phyloP scores from a whole-genome alignment of 2,888 invertebrate genomes.

The Neoscelio sp. region DNA sequence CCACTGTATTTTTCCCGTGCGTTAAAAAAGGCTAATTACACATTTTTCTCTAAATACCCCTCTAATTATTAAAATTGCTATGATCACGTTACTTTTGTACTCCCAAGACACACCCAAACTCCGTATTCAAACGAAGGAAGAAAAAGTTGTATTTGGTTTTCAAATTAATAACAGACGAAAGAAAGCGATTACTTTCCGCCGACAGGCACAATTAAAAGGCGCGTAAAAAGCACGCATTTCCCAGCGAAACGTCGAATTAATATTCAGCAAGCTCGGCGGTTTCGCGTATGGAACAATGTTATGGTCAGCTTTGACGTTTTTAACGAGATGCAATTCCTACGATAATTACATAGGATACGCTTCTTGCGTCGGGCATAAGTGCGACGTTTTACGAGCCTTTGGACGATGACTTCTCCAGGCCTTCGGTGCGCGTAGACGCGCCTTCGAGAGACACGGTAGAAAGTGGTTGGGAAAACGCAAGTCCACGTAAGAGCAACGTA shows the following conservation, averaged over 20 bases:
- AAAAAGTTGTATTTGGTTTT: conserved; percentile 21
- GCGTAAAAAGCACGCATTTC: not conserved
- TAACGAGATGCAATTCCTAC: conserved; percentile 48
- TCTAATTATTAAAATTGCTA: conserved; percentile 14
- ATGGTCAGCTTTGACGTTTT: conserved; percentile 30
- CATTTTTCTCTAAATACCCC: not conserved
- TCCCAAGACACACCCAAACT: not conserved
- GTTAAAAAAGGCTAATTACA: conserved; percentile 9
- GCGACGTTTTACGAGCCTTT: conserved; percentile 44
- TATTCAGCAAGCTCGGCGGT: conserved; percentile 10
- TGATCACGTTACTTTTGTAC: conserved; percentile 8
- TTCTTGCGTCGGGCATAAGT: conserved; percentile 27
- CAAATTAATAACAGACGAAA: conserved; percentile 13
- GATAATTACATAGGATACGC: conserved; percentile 42
- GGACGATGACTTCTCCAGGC: conserved; percentile 50
- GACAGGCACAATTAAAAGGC: conserved; percentile 23
- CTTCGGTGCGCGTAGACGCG: conserved; percentile 47
- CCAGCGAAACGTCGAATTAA: conserved; percentile 16
- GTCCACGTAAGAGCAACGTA: conserved; percentile 74
- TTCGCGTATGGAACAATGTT: conserved; percentile 27
- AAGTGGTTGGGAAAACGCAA: conserved; percentile 77
- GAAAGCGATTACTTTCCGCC: conserved; percentile 19
- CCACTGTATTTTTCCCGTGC: no score
- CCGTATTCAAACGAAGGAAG: not conserved
- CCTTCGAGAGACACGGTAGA: conserved; percentile 70